Evolutionary conservation across 1,140 invertebrate species (phyloP), one percentile per base, ranked within the genome.

Genomic region (Philotrypesis tridentata): DNA sequence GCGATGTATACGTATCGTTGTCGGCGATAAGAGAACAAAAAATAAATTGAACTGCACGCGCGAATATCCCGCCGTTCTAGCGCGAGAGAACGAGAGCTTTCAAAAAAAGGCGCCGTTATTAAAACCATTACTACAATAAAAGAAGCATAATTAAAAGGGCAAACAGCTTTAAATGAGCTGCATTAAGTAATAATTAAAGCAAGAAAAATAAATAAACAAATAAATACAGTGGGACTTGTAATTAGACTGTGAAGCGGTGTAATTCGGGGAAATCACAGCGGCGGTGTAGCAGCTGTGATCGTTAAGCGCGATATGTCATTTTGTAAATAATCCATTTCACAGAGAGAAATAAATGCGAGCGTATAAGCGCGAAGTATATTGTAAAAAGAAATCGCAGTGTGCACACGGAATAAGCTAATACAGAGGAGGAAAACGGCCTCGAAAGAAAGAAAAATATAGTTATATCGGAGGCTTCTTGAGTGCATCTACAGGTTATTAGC

Each of bases 321-420:
- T 87, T 87, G 85, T 87, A 87, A 87, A 87, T 87, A 87, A 70
- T 73, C 40, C 31, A 67, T 40, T n/a, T 12, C 68, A 73, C 61
- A 80, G 77, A 40, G 71, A 48, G 78, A 43, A 82, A 72, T 27
- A 82, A 78, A 76, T 61, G 71, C 55, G 77, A 63, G 23, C 9
- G 55, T 31, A 76, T n/a, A 0, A 33, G 9, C 7, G 23, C 63
- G 3, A 67, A 31, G 25, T 29, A 67, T 29, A 63, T 31, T 33
- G 31, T 76, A 63, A 63, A 74, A 31, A 48, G 12, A 31, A 68
- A 33, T 25, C 11, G 27, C 14, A 72, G n/a, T 55, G 12, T 4
- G 12, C 1, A 61, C 29, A 29, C 12, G 74, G n/a, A 67, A 31
- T 21, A 43, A 43, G 11, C 25, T 17, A 76, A 31, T 7, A 43